Evolutionary conservation across 2,888 invertebrate species (phyloP), one percentile per base, ranked within the genome.

Genomic region (Zaprionus bogoriensis): DNA sequence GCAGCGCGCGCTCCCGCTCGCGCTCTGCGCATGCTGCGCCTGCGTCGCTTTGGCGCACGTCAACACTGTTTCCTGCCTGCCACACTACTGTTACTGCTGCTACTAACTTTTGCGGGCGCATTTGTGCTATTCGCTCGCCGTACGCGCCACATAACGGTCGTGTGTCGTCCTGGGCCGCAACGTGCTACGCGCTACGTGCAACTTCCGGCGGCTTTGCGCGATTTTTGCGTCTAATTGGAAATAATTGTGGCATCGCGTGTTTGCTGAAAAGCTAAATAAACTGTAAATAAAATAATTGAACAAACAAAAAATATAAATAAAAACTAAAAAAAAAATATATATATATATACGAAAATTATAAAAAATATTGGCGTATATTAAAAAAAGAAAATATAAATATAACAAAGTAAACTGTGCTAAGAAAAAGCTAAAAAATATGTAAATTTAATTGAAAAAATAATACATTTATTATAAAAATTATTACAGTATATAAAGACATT

Each of bases 101-200:
- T 42, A 52, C 19, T 54, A 51, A n/a, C n/a, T 38, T 28, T 23
- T 14, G 19, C 23, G 14, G 28, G 44, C 51, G 41, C 36, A 41
- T 36, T 66, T 53, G 59, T 52, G 20, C 64, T 84, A 79, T 80
- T 84, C 81, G 65, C 71, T 81, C 61, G 72, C 75, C 14, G 58
- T 58, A 69, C 78, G 78, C 82, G 78, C 51, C 69, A 58, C 62
- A 25, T 46, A 64, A 75, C 76, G 79, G 79, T 81, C 63, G 65
- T 67, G 67, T 50, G 10, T 22, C 36, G n/a, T 28, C 14, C 25
- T 28, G 28, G 45, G 57, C 58, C 52, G 54, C 60, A 47, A 42
- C 44, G 32, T 50, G 67, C 36, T 46, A 57, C 61, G 67, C 46
- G 61, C 66, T 46, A 41, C 36, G 28, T 50, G 62, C 52, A 48